Base-by-base conservation (phyloP, 2,888 invertebrate genomes). In the Lepidochitona cinerea region DNA sequence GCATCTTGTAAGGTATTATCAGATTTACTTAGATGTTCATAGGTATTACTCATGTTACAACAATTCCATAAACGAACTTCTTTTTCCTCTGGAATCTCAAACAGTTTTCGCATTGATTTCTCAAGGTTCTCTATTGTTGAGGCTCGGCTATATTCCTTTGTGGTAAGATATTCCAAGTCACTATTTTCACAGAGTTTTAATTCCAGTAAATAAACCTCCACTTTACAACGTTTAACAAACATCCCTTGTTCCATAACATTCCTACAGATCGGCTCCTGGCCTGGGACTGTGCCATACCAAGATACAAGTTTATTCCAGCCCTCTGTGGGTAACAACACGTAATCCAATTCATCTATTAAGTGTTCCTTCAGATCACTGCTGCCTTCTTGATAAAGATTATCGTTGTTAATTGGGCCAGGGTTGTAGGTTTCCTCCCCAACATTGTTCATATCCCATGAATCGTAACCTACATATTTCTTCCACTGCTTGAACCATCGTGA, bases 321-420 rank as follows among this genome's bases (percentile, higher is more conserved):
- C 73, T 91, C 90, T 68, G 89, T 89, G 9, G 92, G 92, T 3
- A 92, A 76, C 23, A 92, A 81, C 6, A 88, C 87, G 80, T 91
- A 92, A 80, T 92, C 92, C 7, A 91, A 75, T 54, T 91, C 90
- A 82, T 92, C 92, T 32, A 91, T 88, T 26, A 92, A 83, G 75
- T 90, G 89, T 54, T 90, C 91, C 76, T 90, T 90, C 59, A 92
- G 83, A 12, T 74, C 79, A 29, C 73, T 72, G 1, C 54, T 74
- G 35, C 75, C 80, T 32, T 78, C 82, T 87, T 87, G 85, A 54
- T 90, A 82, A n/a, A 91, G 80, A 26, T 89, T 85, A 9, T 83
- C 78, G 78, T 92, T 92, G 75, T 92, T 91, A 71, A 92, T 89
- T 3, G 91, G 91, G 9, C 91, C 92, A 12, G 92, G 92, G 76